Percentiles rank a stretch among this genome's conserved stretches.
Evolutionary conservation across 2,797 vertebrate genomes (phyloP).

Genomic region (Champsocephalus esox): DNA sequence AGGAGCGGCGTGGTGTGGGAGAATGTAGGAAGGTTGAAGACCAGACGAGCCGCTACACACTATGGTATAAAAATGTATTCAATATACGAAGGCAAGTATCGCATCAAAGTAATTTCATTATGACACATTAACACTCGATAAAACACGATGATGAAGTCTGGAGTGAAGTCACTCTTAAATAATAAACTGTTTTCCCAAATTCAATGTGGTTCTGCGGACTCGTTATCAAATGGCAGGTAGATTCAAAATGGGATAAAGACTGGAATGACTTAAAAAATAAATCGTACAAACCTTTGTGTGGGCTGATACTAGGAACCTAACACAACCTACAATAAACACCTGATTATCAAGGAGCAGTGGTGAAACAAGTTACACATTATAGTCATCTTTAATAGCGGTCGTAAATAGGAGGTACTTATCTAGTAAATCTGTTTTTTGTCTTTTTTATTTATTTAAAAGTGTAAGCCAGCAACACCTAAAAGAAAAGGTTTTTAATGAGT

Average conservation of each 20-base stretch:
- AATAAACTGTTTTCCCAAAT: not conserved
- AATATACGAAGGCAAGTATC: too few species aligned
- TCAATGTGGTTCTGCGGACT: not conserved
- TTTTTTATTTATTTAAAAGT: too few species aligned
- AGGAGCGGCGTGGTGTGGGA: too few species aligned
- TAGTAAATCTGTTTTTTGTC: not conserved
- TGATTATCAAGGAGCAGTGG: not conserved
- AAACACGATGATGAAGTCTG: too few species aligned
- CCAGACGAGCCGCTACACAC: too few species aligned
- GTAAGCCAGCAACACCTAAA: not conserved
- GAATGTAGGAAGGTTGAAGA: too few species aligned
- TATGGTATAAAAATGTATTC: too few species aligned
- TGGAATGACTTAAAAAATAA: not conserved
- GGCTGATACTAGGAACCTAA: not conserved
- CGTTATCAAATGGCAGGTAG: not conserved
- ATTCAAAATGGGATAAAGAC: not conserved
- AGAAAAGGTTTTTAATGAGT: not conserved
- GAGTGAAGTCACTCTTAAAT: not conserved
- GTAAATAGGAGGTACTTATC: slow-evolving; percentile 2
- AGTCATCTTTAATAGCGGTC: not conserved
- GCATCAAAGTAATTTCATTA: too few species aligned
- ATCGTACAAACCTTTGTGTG: not conserved
- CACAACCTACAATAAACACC: not conserved
- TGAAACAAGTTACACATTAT: not conserved
- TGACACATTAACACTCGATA: too few species aligned